Evolutionary conservation across 2,888 invertebrate genomes (phyloP).

Genomic region (Notocelia uddmanniana): DNA sequence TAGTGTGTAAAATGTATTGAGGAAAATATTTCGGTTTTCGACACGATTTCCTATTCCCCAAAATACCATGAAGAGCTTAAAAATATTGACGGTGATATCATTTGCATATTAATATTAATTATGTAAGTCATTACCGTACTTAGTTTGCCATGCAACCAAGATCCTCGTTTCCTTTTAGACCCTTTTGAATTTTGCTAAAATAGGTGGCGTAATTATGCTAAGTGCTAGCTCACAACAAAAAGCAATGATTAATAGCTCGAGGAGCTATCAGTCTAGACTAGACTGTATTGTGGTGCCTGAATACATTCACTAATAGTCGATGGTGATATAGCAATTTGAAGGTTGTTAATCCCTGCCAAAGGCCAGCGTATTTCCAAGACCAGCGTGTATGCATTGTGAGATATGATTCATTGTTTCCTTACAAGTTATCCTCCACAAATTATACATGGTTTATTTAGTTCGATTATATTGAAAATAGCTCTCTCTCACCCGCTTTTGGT

Average conservation of each 20-base stretch:
- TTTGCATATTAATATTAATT: not conserved
- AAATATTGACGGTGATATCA: not conserved
- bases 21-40: too few species aligned
- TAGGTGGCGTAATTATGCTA: constrained; percentile 43
- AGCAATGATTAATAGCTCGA: constrained; percentile 44
- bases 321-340: constrained; percentile 44
- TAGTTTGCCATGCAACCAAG: constrained; percentile 2
- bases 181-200: constrained; percentile 31
- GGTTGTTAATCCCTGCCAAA: constrained; percentile 41
- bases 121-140: constrained; percentile 2
- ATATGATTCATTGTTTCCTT: not conserved
- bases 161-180: constrained; percentile 4
- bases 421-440: not conserved
- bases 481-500: not conserved
- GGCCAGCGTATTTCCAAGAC: constrained; percentile 9
- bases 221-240: constrained; percentile 42
- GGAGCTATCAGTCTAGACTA: constrained; percentile 45
- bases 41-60: too few species aligned
- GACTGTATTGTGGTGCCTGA: constrained; percentile 41
- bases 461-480: not conserved
- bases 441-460: too few species aligned
- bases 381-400: not conserved
- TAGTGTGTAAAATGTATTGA: too few species aligned
- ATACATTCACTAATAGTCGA: constrained; percentile 41
- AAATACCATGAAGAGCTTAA: too few species aligned